Evolutionary conservation across 2,797 vertebrate species (phyloP), one percentile per base, ranked within the genome.

Genomic region (Pempheris klunzingeri): DNA sequence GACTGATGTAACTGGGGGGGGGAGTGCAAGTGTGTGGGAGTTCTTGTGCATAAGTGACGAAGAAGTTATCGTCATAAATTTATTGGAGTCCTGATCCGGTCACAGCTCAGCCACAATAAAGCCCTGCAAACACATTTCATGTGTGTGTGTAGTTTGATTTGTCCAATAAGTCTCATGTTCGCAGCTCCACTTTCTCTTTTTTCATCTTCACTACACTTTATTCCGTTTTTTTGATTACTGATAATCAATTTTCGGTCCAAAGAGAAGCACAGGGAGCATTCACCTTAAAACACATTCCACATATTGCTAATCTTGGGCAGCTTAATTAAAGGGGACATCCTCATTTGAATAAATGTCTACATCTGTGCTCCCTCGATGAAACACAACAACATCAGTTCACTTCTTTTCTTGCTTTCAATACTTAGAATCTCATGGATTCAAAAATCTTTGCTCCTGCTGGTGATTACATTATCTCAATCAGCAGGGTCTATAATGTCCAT

Each of bases 391-490:
- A n/a, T n/a, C n/a, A n/a, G n/a, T n/a, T n/a, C n/a, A n/a, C n/a
- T 11, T 22, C 14, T 17, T 20, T 6, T 41, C 39, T 28, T 10
- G 34, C 17, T 70, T 63, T 58, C 7, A 49, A 7, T 32, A 60
- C 46, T 41, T 47, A 8, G 36, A 49, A 22, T 34, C 13, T 28
- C 5, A 0, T 30, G 15, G 60, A 55, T 73, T 46, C 26, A 18
- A 49, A 54, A 62, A 18, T 34, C 38, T 58, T 44, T 49, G 22
- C 55, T 46, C 38, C 55, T 53, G 4, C 11, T 2, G 1, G 41
- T 26, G 44, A 61, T 65, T 17, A 62, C 38, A 15, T 72, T 53
- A 62, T 78, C 65, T 82, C 55, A 55, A n/a, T 54, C 66, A n/a
- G n/a, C n/a, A 47, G 53, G 9, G 14, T 28, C 39, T 22, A 58